Conservation (phyloP, 2,113 vertebrate species). For the Laticauda colubrina region DNA sequence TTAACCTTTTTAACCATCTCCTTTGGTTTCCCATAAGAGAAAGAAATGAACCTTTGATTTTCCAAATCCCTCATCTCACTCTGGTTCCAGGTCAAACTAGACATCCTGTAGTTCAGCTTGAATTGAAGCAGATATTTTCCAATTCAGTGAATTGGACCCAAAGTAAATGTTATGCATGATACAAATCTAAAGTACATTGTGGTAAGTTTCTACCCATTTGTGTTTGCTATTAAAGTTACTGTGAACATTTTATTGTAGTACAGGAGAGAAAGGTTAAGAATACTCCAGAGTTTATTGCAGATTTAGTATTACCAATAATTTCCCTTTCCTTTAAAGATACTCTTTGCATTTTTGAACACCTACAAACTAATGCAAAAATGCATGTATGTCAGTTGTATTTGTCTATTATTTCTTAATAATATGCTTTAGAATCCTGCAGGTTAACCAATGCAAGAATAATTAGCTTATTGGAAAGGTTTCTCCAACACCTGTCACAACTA, state of each 20-base stretch:
- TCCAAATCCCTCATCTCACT: background rate
- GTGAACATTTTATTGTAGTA: background rate
- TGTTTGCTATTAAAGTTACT: background rate
- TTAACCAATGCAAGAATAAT: background rate
- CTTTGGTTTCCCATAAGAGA: background rate
- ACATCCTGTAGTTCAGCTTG: background rate
- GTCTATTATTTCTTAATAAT: background rate
- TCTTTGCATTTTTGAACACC: background rate
- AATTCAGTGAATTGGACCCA: background rate
- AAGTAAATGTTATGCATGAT: background rate
- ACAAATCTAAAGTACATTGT: background rate
- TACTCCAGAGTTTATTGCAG: background rate
- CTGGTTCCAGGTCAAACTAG: background rate
- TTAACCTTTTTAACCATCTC: background rate
- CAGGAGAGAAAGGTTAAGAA: background rate
- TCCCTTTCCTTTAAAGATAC: background rate
- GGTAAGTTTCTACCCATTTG: background rate
- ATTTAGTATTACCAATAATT: background rate
- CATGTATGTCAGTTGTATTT: background rate
- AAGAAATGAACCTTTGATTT: background rate
- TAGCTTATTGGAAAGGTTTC: background rate
- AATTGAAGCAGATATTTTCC: background rate
- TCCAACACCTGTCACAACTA: background rate
- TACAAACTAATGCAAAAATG: background rate
- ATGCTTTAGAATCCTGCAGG: background rate